phyloP scores from a whole-genome alignment of 2,888 invertebrate species.

The Oscheius sp. region DNA sequence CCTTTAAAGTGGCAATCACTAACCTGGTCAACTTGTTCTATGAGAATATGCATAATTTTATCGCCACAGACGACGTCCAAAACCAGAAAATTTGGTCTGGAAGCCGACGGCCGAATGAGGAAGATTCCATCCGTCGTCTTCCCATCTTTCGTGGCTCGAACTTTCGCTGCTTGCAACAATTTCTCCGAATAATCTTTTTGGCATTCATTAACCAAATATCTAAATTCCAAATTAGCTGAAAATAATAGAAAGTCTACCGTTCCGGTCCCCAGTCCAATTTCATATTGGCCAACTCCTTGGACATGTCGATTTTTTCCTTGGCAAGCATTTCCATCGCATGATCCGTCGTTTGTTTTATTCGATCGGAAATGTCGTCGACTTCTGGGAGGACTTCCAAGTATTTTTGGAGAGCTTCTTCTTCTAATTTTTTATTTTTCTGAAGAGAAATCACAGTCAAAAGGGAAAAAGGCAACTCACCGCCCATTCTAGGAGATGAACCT shows the following conservation, averaged over 20 bases:
- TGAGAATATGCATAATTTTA: conserved; percentile 74
- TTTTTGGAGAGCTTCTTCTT: not conserved
- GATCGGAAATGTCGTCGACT: not conserved
- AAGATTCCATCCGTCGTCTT: conserved; percentile 85
- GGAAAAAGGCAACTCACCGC: no score
- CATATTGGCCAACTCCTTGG: not conserved
- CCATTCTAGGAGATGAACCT: no score
- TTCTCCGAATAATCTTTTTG: conserved; percentile 51
- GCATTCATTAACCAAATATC: conserved; percentile 51
- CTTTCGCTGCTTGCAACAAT: conserved; percentile 42
- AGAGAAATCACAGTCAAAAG: not conserved
- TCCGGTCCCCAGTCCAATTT: conserved; percentile 6
- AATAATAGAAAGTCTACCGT: not conserved
- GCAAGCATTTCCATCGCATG: conserved; percentile 8
- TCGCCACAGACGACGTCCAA: conserved; percentile 52
- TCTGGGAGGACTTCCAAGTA: not conserved
- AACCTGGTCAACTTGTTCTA: conserved; percentile 50
- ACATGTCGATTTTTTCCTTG: not conserved
- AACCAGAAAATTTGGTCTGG: conserved; percentile 71
- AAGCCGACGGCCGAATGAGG: conserved; percentile 85
- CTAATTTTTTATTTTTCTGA: not conserved
- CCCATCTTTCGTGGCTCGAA: conserved; percentile 76
- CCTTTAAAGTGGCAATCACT: no score
- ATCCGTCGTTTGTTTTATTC: not conserved
- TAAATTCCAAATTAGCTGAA: conserved; percentile 18